Conservation (phyloP, 1,140 invertebrate species). For the Condylostylus longicornis region DNA sequence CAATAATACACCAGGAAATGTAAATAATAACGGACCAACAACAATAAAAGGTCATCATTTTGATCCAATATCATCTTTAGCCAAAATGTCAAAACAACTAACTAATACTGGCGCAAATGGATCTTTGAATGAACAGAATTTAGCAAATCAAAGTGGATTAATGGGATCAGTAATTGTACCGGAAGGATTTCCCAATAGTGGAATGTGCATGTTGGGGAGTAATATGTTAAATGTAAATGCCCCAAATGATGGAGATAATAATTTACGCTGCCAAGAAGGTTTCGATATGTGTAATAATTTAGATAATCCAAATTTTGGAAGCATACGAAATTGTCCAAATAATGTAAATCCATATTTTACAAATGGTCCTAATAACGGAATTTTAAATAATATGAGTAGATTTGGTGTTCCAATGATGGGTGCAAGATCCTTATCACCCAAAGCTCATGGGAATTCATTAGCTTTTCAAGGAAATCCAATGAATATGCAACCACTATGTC, state of each 20-base stretch:
- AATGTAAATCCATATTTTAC: too few species aligned
- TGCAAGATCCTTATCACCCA: too few species aligned
- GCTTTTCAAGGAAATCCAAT: slow-evolving; percentile 15
- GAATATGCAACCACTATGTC: slow-evolving; percentile 17
- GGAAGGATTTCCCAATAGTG: slow-evolving; percentile 13
- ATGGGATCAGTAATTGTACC: slow-evolving; percentile 31
- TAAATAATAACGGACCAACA: slow-evolving; percentile 47
- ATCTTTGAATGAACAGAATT: slow-evolving; percentile 25
- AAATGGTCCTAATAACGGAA: too few species aligned
- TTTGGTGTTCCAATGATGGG: slow-evolving; percentile 15
- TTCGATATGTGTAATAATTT: too few species aligned
- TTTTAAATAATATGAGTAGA: too few species aligned
- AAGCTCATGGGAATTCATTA: slow-evolving; percentile 5
- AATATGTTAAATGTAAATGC: too few species aligned
- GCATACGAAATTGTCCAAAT: too few species aligned
- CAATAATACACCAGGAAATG: slow-evolving; percentile 71
- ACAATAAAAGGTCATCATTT: slow-evolving; percentile 51
- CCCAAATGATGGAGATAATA: too few species aligned
- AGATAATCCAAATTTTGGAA: too few species aligned
- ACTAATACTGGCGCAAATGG: slow-evolving; percentile 52
- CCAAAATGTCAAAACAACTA: slow-evolving; percentile 85
- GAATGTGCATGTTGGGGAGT: slow-evolving; percentile 35
- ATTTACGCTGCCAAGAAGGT: too few species aligned
- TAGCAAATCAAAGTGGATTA: slow-evolving; percentile 36
- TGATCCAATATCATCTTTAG: slow-evolving; percentile 83